Evolutionary conservation across 2,113 vertebrate genomes (phyloP).

Genomic region (Clarias gariepinus): DNA sequence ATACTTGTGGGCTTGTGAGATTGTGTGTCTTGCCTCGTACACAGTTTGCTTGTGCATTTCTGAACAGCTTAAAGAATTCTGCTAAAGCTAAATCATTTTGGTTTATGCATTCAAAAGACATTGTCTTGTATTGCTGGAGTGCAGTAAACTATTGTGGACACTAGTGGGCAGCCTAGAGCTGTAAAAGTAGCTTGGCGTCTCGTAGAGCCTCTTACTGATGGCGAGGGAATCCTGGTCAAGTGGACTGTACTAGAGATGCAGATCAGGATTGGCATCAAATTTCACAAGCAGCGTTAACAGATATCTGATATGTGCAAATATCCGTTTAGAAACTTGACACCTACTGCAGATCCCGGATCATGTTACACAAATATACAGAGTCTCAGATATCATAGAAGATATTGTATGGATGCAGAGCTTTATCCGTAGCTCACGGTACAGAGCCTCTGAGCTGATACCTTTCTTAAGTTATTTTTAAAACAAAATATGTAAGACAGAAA

Average conservation of each 20-base stretch:
- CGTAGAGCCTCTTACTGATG: not conserved
- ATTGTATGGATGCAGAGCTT: not conserved
- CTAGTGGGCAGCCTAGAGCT: conserved; percentile 24
- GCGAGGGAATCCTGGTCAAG: not conserved
- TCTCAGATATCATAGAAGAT: not conserved
- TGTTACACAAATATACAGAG: not conserved
- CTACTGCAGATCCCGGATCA: not conserved
- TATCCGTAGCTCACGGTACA: not conserved
- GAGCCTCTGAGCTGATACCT: not conserved
- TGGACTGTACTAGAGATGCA: not conserved
- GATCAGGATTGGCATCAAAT: not conserved
- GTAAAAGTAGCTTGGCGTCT: not conserved
- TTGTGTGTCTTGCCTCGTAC: not conserved
- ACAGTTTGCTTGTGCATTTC: not conserved
- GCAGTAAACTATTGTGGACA: conserved; percentile 7
- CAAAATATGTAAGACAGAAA: not conserved
- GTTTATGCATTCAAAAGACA: not conserved
- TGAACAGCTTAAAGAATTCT: not conserved
- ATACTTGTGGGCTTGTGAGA: not conserved
- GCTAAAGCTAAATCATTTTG: too few relatives aligned
- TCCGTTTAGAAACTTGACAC: not conserved
- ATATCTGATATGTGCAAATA: not conserved
- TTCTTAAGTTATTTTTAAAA: not conserved
- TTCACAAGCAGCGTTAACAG: not conserved
- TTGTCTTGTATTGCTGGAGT: not conserved